A percentile compares a stretch with the other conserved stretches of the same genome.
phyloP scores from a whole-genome alignment of 1,140 invertebrate genomes.

The Anthonomus grandis region DNA sequence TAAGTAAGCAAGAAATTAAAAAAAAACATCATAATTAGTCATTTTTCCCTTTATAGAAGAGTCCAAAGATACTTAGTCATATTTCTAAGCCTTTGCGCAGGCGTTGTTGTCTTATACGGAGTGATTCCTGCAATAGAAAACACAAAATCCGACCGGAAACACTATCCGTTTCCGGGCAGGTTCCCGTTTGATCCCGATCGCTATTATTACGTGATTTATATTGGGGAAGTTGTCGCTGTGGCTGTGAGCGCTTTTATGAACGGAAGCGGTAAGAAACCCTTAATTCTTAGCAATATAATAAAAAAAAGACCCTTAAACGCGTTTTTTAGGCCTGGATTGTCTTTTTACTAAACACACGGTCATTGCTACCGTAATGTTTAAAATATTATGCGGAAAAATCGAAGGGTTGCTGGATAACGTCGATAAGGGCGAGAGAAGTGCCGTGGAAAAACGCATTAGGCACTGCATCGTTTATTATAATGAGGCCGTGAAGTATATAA shows the following conservation, averaged over 20 bases:
- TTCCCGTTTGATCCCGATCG: slow-evolving; percentile 26
- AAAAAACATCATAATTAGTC: too few relatives aligned
- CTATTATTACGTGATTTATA: slow-evolving; percentile 7
- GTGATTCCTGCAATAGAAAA: slow-evolving; percentile 1
- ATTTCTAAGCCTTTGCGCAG: not conserved
- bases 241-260: slow-evolving; percentile 19
- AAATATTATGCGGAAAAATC: slow-evolving; percentile 29
- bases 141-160: slow-evolving; percentile 1
- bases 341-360: slow-evolving; percentile 11
- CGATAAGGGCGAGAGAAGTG: not conserved
- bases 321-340: too few relatives aligned
- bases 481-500: slow-evolving; percentile 17
- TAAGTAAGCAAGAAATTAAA: not conserved
- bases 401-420: slow-evolving; percentile 4
- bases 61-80: slow-evolving; percentile 1
- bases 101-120: slow-evolving; percentile 6
- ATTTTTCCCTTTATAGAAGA: too few relatives aligned
- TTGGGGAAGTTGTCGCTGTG: slow-evolving; percentile 14
- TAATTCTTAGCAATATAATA: slow-evolving; percentile 8
- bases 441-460: slow-evolving; percentile 7
- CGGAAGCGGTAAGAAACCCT: not conserved
- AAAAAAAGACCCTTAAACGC: too few relatives aligned
- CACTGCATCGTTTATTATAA: slow-evolving; percentile 26
- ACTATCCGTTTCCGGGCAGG: slow-evolving; percentile 18
- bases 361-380: slow-evolving; percentile 24